Conservation (phyloP, 2,888 invertebrate genomes). For the Plagodis dolabraria region DNA sequence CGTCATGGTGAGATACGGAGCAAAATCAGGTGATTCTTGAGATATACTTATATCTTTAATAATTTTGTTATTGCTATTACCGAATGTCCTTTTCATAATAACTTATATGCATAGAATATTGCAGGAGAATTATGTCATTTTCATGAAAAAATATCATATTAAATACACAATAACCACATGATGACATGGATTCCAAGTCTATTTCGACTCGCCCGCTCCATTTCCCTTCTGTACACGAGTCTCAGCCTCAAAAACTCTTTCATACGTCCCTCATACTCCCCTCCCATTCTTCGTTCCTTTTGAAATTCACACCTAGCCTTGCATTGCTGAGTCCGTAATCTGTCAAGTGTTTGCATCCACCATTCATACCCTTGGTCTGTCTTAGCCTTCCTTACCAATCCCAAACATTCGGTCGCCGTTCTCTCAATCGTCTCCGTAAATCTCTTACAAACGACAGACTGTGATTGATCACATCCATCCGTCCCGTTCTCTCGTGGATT, state of each 20-base stretch:
- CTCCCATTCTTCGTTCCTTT: not conserved
- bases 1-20: no score
- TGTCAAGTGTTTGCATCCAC: constrained; percentile 22
- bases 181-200: no score
- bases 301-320: not conserved
- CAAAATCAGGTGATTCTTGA: constrained; percentile 34
- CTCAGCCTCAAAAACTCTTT: not conserved
- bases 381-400: not conserved
- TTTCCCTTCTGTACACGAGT: not conserved
- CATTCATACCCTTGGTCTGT: constrained; percentile 15
- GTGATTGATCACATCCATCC: not conserved
- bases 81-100: no score
- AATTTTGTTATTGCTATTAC: no score
- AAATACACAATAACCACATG: no score
- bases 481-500: not conserved
- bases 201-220: not conserved
- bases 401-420: not conserved
- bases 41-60: constrained; percentile 3
- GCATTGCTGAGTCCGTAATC: constrained; percentile 9
- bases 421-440: not conserved
- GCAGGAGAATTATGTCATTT: no score
- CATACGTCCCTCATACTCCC: not conserved
- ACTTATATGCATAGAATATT: no score
- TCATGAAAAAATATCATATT: no score
- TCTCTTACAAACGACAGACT: constrained; percentile 3